These are phyloP conservation scores for Chironomus striatipennis DNA, from an alignment of 1,140 invertebrate species.

Conservation along the genomic window DNA sequence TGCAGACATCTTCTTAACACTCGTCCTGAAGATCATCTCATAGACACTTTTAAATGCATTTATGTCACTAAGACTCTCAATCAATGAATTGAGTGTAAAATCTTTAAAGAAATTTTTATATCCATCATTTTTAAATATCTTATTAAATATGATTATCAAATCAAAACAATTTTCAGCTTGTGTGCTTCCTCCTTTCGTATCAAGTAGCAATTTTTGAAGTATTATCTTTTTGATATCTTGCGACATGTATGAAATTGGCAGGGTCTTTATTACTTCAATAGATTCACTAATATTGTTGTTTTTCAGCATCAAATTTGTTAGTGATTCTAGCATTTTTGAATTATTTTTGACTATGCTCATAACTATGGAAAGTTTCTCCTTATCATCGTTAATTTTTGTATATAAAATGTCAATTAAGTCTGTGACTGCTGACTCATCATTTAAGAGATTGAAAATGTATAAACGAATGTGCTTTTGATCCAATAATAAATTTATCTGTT, in stretches of 20 bases:
- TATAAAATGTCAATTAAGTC: not conserved
- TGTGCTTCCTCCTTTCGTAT: not conserved
- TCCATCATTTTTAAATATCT: constrained; percentile 8
- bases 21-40: not conserved
- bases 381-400: not conserved
- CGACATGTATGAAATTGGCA: not conserved
- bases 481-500: not conserved
- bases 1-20: not conserved
- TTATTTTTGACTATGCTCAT: not conserved
- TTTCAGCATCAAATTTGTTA: not conserved
- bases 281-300: not conserved
- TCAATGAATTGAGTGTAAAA: not conserved
- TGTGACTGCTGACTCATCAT: not conserved
- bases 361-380: not conserved
- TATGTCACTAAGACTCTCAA: not conserved
- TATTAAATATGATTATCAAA: not conserved
- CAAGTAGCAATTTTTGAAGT: not conserved
- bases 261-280: not conserved
- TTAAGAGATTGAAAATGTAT: not conserved
- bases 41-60: not conserved
- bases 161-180: not conserved
- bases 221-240: not conserved
- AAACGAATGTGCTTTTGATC: not conserved
- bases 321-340: not conserved
- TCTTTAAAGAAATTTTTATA: not conserved